phyloP scores from a whole-genome alignment of 2,113 vertebrate species.

The Toxostoma redivivum region DNA sequence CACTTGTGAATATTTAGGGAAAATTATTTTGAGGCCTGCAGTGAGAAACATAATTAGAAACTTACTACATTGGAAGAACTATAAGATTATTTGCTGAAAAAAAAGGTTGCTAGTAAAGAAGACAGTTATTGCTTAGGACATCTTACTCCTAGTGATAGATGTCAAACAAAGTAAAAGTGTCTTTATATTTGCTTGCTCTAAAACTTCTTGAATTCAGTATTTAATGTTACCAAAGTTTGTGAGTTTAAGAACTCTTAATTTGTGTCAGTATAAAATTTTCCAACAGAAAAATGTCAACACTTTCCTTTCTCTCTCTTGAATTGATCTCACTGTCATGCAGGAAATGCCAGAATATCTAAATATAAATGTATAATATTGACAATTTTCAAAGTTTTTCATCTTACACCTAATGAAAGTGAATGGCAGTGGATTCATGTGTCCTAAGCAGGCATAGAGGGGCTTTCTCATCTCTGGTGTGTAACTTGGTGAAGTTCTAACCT shows the following conservation, averaged over 20 bases:
- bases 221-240: background rate
- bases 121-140: background rate
- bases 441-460: background rate
- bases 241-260: slow-evolving; percentile 25
- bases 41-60: background rate
- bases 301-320: background rate
- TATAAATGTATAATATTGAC: slow-evolving; percentile 41
- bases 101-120: background rate
- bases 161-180: background rate
- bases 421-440: background rate
- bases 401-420: slow-evolving; percentile 34
- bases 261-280: background rate
- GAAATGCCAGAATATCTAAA: slow-evolving; percentile 30
- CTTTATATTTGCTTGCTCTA: background rate
- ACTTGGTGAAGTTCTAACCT: background rate
- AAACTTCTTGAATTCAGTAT: background rate
- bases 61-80: background rate
- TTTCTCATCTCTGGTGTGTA: background rate
- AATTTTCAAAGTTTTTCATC: background rate
- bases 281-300: background rate
- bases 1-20: background rate
- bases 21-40: background rate
- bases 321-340: background rate
- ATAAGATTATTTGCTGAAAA: background rate
- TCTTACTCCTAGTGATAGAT: background rate